A percentile compares a stretch with the other conserved stretches of the same genome.
phyloP scores from a whole-genome alignment of 1,140 invertebrate genomes.

The Solenopsis fugax region DNA sequence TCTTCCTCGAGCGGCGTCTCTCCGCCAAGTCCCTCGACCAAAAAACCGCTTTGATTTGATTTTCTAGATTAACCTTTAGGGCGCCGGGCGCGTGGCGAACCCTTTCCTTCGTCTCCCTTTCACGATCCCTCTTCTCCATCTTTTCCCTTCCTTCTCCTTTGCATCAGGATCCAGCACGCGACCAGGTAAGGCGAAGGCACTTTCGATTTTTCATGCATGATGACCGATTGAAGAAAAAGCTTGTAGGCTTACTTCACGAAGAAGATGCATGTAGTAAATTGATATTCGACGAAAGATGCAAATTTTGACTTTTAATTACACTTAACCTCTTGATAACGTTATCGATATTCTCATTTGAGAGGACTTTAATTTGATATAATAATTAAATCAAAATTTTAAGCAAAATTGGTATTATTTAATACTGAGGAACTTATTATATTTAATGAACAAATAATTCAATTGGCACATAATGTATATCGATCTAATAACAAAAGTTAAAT shows the following conservation, averaged over 20 bases:
- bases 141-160: slow-evolving; percentile 4
- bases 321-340: not conserved
- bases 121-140: slow-evolving; percentile 9
- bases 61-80: slow-evolving; percentile 81
- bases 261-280: not conserved
- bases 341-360: not conserved
- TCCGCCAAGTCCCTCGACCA: slow-evolving; percentile 63
- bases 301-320: not conserved
- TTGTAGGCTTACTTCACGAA: not conserved
- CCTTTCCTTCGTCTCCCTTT: slow-evolving; percentile 71
- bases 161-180: slow-evolving; percentile 77
- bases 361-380: not conserved
- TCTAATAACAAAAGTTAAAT: slow-evolving; percentile 23
- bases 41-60: slow-evolving; percentile 85
- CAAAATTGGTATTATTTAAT: slow-evolving; percentile 15
- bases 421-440: not conserved
- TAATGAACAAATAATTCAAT: slow-evolving; percentile 24
- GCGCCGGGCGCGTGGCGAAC: slow-evolving; percentile 83
- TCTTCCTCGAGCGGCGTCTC: not conserved
- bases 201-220: slow-evolving; percentile 57
- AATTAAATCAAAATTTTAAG: not conserved
- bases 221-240: slow-evolving; percentile 52
- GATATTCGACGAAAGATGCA: not conserved
- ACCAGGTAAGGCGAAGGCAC: slow-evolving; percentile 77
- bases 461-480: not conserved